Percentiles rank a stretch among this genome's conserved stretches.
Conservation (phyloP, 2,113 vertebrate genomes). For the Sinocyclocheilus grahami region DNA sequence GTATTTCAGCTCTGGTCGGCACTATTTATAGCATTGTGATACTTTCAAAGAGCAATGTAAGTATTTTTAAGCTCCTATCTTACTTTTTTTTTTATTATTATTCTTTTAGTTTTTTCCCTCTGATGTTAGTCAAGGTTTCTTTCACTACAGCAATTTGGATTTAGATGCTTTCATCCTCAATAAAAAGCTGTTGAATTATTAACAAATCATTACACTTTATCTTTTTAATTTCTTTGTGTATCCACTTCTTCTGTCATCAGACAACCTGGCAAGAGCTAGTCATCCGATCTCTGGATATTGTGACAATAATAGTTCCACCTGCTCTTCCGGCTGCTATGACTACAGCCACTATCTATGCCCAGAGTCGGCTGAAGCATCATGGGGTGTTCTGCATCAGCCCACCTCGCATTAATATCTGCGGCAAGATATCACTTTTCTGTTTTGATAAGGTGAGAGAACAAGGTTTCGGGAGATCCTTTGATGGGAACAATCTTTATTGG, state of each 20-base stretch:
- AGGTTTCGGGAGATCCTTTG: too few species aligned
- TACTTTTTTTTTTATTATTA: too few species aligned
- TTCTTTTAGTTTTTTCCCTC: not conserved
- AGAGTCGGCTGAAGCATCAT: constrained; percentile 79
- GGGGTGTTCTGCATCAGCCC: constrained; percentile 95
- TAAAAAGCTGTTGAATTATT: not conserved
- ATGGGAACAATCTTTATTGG: not conserved
- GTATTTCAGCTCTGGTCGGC: constrained; percentile 79
- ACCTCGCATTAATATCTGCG: constrained; percentile 87
- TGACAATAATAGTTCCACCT: constrained; percentile 91
- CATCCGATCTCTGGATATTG: constrained; percentile 83
- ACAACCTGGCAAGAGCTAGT: constrained; percentile 71
- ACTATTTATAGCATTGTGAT: constrained; percentile 85
- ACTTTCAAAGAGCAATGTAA: constrained; percentile 78
- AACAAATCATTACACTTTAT: too few species aligned
- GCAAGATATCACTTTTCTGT: constrained; percentile 89
- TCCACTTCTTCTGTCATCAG: constrained; percentile 66
- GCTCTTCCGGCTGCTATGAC: constrained; percentile 92
- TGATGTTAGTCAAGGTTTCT: not conserved
- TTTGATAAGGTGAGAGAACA: constrained; percentile 89
- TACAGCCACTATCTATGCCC: constrained; percentile 87
- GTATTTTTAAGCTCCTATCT: constrained; percentile 37
- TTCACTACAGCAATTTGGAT: not conserved
- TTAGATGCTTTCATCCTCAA: not conserved
- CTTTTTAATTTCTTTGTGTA: not conserved